Conservation (phyloP, 2,113 vertebrate species). For the Caranx ignobilis region DNA sequence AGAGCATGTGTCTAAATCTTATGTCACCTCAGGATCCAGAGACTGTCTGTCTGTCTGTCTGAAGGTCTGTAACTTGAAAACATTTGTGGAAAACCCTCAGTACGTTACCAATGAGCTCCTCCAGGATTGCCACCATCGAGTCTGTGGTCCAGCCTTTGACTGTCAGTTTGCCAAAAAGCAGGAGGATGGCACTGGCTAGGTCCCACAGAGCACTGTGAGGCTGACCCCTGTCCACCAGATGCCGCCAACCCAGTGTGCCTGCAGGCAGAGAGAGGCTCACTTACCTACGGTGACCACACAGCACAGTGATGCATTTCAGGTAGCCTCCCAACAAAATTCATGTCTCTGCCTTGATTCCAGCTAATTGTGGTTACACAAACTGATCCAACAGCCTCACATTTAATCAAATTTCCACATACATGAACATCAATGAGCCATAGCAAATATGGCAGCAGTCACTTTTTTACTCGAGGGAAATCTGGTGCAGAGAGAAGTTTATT, state of each 20-base stretch:
- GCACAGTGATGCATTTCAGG: not conserved
- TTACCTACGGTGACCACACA: not conserved
- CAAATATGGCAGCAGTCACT: not conserved
- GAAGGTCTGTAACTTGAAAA: not conserved
- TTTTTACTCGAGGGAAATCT: not conserved
- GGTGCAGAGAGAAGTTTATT: not conserved
- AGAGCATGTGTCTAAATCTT: not conserved
- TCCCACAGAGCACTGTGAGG: slow-evolving; percentile 85
- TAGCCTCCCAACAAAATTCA: not conserved
- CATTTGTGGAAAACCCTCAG: not conserved
- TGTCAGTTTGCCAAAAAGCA: slow-evolving; percentile 81
- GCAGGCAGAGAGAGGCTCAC: slow-evolving; percentile 26
- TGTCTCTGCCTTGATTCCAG: not conserved
- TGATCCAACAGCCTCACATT: not conserved
- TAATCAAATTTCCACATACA: not conserved
- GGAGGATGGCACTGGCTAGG: slow-evolving; percentile 87
- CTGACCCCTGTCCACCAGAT: slow-evolving; percentile 84
- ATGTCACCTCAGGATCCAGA: not conserved
- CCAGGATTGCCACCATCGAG: slow-evolving; percentile 88
- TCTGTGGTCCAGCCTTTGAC: slow-evolving; percentile 86
- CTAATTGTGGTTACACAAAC: not conserved
- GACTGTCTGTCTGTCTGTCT: not conserved
- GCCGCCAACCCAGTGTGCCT: slow-evolving; percentile 89
- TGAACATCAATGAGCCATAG: not conserved
- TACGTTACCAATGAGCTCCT: slow-evolving; percentile 89